Base-by-base conservation (phyloP, 2,888 invertebrate species). In the Seira ritae region DNA sequence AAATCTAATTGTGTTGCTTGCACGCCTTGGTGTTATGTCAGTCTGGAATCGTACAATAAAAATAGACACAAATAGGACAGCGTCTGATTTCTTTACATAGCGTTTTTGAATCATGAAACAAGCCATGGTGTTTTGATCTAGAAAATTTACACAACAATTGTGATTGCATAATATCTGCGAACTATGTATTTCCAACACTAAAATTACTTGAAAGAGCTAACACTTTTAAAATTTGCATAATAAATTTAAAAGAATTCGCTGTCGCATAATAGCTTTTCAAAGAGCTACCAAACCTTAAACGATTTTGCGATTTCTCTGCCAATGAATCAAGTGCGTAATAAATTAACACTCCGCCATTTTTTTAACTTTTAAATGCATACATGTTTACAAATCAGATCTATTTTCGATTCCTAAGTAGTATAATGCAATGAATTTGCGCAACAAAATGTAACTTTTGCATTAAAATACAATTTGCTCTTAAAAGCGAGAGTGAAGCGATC, bases 301-400 rank as follows among this genome's bases (percentile, higher is more conserved):
- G 24, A 6, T 22, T 46, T 65, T 74, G 22, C 17, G 3, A 1
- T 81, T 76, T 71, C 60, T 76, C 76, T 81, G 81, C 75, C 70
- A 81, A 81, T 81, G 81, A 81, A 66, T 74, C 76, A 81, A 70
- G 81, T 81, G 71, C 46, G 24, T 23, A 71, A 72, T 81, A 75
- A 81, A 76, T 81, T 50, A 50, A 15, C n/a, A n/a, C 79, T 71
- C n/a, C 15, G 3, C 24, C 23, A 50, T n/a, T 50, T 50, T 15
- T 50, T 8, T 3, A 8, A 3, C 12, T 15, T n/a, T 50, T 3
- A 50, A 50, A n/a, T 50, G 12, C 1, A n/a, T n/a, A 15, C 50
- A 50, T 50, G 50, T 50, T 50, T 50, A n/a, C 12, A 50, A 50
- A 50, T 12, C 15, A 50, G 17, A 50, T 50, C 8, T 31, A 31